A percentile compares a stretch with the other conserved stretches of the same genome.
phyloP scores from a whole-genome alignment of 2,113 vertebrate genomes.

The Diphyllodes magnificus region DNA sequence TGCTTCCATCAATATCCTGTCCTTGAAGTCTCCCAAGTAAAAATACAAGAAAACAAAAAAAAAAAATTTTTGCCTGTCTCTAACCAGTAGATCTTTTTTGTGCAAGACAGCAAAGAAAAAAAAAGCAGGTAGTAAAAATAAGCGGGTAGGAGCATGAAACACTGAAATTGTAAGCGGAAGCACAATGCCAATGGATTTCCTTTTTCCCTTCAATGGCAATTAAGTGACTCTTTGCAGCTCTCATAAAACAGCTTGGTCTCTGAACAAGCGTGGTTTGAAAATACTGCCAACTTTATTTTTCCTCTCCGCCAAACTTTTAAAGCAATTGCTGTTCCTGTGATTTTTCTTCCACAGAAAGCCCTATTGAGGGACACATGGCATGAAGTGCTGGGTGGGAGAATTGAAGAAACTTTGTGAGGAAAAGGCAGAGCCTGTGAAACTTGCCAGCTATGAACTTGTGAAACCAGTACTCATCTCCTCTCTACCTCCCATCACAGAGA shows the following conservation, averaged over 20 bases:
- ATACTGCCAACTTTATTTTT: background rate
- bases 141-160: background rate
- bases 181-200: background rate
- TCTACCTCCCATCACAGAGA: background rate
- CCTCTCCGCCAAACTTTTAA: background rate
- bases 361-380: background rate
- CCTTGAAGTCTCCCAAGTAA: background rate
- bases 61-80: background rate
- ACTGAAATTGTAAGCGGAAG: background rate
- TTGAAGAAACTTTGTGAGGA: background rate
- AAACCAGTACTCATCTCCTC: background rate
- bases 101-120: background rate
- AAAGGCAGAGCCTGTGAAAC: background rate
- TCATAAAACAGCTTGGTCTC: background rate
- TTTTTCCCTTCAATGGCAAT: background rate
- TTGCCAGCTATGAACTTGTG: background rate
- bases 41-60: background rate
- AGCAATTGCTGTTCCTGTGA: background rate
- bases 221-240: background rate
- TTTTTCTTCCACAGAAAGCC: background rate
- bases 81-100: background rate
- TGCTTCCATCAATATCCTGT: background rate
- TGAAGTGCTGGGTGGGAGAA: background rate
- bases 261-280: background rate
- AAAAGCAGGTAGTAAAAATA: background rate